Percentiles rank a stretch among this genome's conserved stretches.
Evolutionary conservation across 1,140 invertebrate species (phyloP).

Genomic region (Calliopsis andreniformis): DNA sequence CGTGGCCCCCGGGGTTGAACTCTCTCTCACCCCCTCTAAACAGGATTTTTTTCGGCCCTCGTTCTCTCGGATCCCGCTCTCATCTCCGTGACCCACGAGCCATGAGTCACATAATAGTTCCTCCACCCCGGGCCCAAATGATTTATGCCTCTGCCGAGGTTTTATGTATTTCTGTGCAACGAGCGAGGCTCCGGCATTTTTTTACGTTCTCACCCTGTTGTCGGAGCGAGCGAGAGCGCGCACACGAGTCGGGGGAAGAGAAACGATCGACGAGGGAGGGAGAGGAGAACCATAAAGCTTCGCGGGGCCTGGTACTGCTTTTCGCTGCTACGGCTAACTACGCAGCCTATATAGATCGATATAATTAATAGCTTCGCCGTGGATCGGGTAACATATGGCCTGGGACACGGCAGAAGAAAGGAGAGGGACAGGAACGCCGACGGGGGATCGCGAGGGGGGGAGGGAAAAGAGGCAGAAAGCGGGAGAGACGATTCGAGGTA

Average conservation of each 20-base stretch:
- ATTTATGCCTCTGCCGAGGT: slow-evolving; percentile 76
- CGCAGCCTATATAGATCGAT: slow-evolving; percentile 76
- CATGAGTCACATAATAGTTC: slow-evolving; percentile 77
- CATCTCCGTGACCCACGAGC: slow-evolving; percentile 64
- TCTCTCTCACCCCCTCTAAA: slow-evolving; percentile 49
- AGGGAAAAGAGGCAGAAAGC: slow-evolving; percentile 2
- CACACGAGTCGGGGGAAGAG: slow-evolving; percentile 15
- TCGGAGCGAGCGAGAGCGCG: slow-evolving; percentile 40
- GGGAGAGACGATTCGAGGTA: slow-evolving; percentile 51
- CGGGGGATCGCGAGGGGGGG: background rate
- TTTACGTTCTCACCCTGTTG: slow-evolving; percentile 75
- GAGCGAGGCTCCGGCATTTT: slow-evolving; percentile 68
- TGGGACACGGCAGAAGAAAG: slow-evolving; percentile 58
- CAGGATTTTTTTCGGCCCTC: slow-evolving; percentile 53
- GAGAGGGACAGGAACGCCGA: slow-evolving; percentile 10
- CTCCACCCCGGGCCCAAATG: slow-evolving; percentile 74
- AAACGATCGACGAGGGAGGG: slow-evolving; percentile 15
- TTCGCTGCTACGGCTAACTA: slow-evolving; percentile 64
- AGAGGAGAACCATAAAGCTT: slow-evolving; percentile 60
- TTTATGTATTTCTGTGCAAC: slow-evolving; percentile 80
- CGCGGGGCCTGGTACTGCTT: slow-evolving; percentile 35
- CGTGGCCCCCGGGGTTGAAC: slow-evolving; percentile 12
- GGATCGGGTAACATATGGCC: slow-evolving; percentile 79
- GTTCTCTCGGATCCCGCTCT: slow-evolving; percentile 22
- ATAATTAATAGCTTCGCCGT: slow-evolving; percentile 79